These are phyloP conservation scores for Pararge aegeria DNA, from an alignment of 1,140 invertebrate species.

Conservation along the genomic window DNA sequence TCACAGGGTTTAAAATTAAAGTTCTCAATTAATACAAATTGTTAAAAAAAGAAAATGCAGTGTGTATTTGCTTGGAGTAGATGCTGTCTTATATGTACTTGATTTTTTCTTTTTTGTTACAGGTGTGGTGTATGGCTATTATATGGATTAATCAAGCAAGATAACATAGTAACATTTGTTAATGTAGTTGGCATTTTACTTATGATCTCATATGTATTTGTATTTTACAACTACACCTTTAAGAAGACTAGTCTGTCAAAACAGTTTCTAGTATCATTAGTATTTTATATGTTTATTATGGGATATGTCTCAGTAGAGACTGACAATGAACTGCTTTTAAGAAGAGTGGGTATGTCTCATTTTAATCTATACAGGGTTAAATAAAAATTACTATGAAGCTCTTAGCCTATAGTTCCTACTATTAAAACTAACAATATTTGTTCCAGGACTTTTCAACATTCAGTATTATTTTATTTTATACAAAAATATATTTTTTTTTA, in stretches of 20 bases:
- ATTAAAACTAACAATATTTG: no score
- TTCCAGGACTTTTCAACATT: no score
- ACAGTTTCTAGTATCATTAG: conserved; percentile 66
- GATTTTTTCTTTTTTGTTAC: conserved; percentile 42
- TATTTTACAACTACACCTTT: conserved; percentile 83
- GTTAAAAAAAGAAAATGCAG: no score
- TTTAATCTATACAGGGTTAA: background rate
- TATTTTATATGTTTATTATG: conserved; percentile 64
- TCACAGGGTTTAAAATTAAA: no score
- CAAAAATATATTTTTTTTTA: no score
- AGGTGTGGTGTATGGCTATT: conserved; percentile 85
- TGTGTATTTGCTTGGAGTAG: no score
- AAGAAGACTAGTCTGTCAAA: conserved; percentile 80
- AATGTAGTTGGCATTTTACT: conserved; percentile 85
- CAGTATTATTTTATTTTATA: no score
- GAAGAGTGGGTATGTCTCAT: conserved; percentile 47
- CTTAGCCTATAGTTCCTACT: no score
- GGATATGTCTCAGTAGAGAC: conserved; percentile 70
- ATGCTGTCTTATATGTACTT: no score
- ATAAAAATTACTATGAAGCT: background rate
- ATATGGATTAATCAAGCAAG: conserved; percentile 85
- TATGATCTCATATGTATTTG: conserved; percentile 82
- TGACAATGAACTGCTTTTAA: conserved; percentile 46
- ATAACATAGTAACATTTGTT: conserved; percentile 84
- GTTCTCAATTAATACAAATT: no score